phyloP scores from a whole-genome alignment of 2,113 vertebrate species.

The Mastomys natalensis region DNA sequence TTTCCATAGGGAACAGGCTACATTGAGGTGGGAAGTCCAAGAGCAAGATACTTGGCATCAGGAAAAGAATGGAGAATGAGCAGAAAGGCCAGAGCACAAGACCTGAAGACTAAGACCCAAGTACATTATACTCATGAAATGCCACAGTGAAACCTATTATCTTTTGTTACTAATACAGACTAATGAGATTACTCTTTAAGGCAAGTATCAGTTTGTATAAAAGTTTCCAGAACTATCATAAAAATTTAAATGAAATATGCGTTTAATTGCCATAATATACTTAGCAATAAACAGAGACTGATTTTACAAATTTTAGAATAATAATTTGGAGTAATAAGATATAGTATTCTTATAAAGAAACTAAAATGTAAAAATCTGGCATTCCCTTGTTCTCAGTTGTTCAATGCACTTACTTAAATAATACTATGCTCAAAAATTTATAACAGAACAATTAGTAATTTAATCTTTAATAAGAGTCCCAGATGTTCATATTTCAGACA shows the following conservation, averaged over 20 bases:
- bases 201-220: neutral
- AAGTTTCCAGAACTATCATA: slow-evolving; percentile 12
- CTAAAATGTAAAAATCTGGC: neutral
- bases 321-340: neutral
- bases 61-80: neutral
- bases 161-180: neutral
- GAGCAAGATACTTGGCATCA: neutral
- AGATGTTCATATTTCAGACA: neutral
- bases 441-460: neutral
- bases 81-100: neutral
- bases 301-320: neutral
- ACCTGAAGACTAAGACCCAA: neutral
- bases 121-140: neutral
- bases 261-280: slow-evolving; percentile 7
- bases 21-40: neutral
- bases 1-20: neutral
- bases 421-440: neutral
- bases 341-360: neutral
- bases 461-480: neutral
- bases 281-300: neutral
- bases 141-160: neutral
- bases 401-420: slow-evolving; percentile 15
- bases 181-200: neutral
- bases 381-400: neutral
- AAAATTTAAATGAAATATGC: slow-evolving; percentile 19